Evolutionary conservation across 2,888 invertebrate species (phyloP).

Genomic region (Coremacera marginata): DNA sequence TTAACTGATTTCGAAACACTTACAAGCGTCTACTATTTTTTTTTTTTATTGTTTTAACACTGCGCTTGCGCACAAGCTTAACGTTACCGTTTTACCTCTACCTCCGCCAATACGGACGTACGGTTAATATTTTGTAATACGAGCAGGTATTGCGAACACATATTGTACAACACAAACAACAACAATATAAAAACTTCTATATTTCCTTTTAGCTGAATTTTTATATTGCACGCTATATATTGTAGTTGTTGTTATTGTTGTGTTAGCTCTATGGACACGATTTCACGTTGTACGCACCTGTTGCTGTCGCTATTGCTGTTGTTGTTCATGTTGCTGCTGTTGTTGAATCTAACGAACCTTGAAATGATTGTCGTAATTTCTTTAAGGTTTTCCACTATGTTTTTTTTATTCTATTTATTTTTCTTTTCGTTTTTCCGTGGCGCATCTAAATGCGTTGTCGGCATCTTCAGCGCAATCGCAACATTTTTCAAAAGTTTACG

Average conservation of each 20-base stretch:
- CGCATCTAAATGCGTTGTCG: constrained; percentile 20
- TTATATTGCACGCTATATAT: neutral
- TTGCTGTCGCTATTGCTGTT: neutral
- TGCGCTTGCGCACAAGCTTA: neutral
- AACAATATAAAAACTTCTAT: constrained; percentile 40
- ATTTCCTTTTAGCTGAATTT: constrained; percentile 11
- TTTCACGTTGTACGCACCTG: constrained; percentile 21
- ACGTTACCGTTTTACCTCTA: neutral
- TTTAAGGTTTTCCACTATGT: neutral
- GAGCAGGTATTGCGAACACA: neutral
- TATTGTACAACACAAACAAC: neutral
- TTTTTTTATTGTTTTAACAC: neutral
- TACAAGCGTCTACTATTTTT: neutral
- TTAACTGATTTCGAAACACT: constrained; percentile 21
- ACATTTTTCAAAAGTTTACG: neutral
- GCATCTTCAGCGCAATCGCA: constrained; percentile 2
- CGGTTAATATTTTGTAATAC: constrained; percentile 25
- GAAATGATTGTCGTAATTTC: constrained; percentile 64
- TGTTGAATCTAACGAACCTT: constrained; percentile 66
- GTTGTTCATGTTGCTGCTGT: neutral
- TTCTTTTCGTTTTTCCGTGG: constrained; percentile 4
- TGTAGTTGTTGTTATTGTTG: neutral
- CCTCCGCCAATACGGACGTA: neutral
- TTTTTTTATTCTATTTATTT: constrained; percentile 11
- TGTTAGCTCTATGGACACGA: neutral